Conservation (phyloP, 2,888 invertebrate genomes). For the Lithophane semibrunnea region DNA sequence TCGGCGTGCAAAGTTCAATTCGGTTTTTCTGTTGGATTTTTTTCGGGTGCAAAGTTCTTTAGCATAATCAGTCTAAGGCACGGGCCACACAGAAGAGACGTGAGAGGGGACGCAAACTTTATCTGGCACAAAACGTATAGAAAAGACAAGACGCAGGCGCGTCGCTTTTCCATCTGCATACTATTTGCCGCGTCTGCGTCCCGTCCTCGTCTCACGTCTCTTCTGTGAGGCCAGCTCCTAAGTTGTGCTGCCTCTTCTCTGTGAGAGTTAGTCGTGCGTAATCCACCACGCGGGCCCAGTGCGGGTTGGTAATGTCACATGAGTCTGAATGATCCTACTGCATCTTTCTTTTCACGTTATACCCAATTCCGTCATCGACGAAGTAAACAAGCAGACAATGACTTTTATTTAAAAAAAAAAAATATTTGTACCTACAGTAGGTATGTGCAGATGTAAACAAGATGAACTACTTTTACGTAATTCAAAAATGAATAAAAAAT, state of each 20-base stretch:
- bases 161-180: no score
- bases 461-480: background rate
- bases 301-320: background rate
- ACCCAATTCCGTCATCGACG: background rate
- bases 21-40: background rate
- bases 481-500: background rate
- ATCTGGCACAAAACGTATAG: no score
- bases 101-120: no score
- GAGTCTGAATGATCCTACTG: background rate
- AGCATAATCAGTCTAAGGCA: background rate
- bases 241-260: background rate
- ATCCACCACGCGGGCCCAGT: background rate
- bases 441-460: background rate
- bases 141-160: no score
- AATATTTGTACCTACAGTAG: background rate
- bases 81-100: no score
- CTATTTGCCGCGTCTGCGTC: no score
- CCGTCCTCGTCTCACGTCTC: no score
- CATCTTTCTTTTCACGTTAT: background rate
- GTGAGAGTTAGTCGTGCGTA: background rate
- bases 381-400: background rate
- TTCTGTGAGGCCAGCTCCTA: no score
- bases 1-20: background rate
- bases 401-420: background rate
- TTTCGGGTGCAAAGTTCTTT: background rate